These are phyloP conservation scores for Ophion slaviceki DNA, from an alignment of 2,888 invertebrate species.

Conservation along the genomic window DNA sequence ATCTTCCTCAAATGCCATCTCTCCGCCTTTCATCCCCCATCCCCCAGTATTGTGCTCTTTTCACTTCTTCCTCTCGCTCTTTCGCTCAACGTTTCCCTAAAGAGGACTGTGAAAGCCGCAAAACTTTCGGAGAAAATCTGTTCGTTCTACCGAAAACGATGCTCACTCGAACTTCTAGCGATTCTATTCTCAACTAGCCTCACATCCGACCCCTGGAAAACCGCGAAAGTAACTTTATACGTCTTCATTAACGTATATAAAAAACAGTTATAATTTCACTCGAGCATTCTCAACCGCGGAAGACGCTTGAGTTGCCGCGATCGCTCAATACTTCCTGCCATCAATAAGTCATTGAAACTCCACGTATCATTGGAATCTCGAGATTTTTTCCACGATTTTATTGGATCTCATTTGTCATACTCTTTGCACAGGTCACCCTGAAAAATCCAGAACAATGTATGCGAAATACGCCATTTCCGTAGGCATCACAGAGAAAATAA, in stretches of 20 bases:
- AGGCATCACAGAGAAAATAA: too few relatives aligned
- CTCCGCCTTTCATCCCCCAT: slow-evolving; percentile 38
- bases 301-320: neutral
- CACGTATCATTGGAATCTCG: too few relatives aligned
- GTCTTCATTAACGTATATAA: slow-evolving; percentile 1
- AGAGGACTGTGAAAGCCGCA: slow-evolving; percentile 35
- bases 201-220: neutral
- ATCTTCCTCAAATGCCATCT: slow-evolving; percentile 77
- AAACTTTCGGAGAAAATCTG: slow-evolving; percentile 52
- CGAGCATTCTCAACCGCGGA: neutral
- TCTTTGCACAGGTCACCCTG: too few relatives aligned
- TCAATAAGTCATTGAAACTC: too few relatives aligned
- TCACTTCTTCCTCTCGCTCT: slow-evolving; percentile 41
- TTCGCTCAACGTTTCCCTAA: slow-evolving; percentile 23
- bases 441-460: too few relatives aligned
- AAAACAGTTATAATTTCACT: neutral
- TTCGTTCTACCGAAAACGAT: slow-evolving; percentile 45
- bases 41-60: slow-evolving; percentile 41
- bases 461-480: too few relatives aligned
- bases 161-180: slow-evolving; percentile 38
- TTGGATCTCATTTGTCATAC: too few relatives aligned
- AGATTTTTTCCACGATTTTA: too few relatives aligned
- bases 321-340: neutral
- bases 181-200: slow-evolving; percentile 3
- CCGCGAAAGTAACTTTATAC: neutral